A percentile compares a stretch with the other conserved stretches of the same genome.
phyloP scores from a whole-genome alignment of 2,113 vertebrate species.

The Grammomys dolichurus region DNA sequence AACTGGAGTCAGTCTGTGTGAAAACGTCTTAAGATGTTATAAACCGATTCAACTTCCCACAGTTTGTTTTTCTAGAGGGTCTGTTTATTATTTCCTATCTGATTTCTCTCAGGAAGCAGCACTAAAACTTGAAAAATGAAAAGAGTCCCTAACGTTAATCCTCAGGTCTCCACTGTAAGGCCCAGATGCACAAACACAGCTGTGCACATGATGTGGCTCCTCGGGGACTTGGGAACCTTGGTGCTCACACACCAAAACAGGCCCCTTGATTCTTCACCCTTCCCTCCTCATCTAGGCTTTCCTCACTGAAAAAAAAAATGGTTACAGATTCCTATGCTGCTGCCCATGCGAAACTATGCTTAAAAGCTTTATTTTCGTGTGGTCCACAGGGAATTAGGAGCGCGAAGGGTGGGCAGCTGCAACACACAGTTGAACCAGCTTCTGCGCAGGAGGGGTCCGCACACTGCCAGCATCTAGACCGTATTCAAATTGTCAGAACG shows the following conservation, averaged over 20 bases:
- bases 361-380: not conserved
- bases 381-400: not conserved
- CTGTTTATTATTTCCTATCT: slow-evolving; percentile 71
- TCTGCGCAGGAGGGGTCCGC: not conserved
- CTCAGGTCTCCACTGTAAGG: not conserved
- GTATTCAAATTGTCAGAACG: not conserved
- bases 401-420: not conserved
- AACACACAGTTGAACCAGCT: not conserved
- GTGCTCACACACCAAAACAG: not conserved
- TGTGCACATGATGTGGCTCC: not conserved
- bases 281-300: not conserved
- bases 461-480: not conserved
- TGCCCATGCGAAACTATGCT: not conserved
- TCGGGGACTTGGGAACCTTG: not conserved
- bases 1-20: not conserved
- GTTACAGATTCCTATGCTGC: not conserved
- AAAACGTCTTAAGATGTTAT: slow-evolving; percentile 62
- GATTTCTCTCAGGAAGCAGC: slow-evolving; percentile 43
- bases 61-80: slow-evolving; percentile 58
- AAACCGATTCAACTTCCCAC: slow-evolving; percentile 47
- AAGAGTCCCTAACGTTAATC: not conserved
- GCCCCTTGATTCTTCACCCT: not conserved
- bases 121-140: slow-evolving; percentile 64
- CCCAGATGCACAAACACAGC: slow-evolving; percentile 24
- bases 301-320: not conserved